phyloP scores from a whole-genome alignment of 2,888 invertebrate species.

The Tethea ocularis region DNA sequence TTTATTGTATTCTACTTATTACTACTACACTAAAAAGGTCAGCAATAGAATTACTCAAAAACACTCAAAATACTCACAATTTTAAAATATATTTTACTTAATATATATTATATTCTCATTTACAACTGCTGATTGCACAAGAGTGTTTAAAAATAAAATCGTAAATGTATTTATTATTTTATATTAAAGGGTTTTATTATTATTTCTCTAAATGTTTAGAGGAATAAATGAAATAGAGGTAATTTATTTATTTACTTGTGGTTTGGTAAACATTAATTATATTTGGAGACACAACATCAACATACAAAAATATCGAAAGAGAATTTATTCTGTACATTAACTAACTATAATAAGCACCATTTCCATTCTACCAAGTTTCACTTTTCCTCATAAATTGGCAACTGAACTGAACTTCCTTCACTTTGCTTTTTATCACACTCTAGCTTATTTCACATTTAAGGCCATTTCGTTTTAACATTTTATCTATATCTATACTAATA shows the following conservation, averaged over 20 bases:
- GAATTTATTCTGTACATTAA: constrained; percentile 82
- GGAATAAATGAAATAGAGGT: not conserved
- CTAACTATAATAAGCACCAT: constrained; percentile 83
- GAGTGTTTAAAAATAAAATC: constrained; percentile 28
- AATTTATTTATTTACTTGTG: constrained; percentile 14
- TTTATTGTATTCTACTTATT: constrained; percentile 40
- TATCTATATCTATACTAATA: no score
- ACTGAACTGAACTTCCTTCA: constrained; percentile 42
- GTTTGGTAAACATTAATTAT: constrained; percentile 16
- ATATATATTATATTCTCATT: constrained; percentile 11
- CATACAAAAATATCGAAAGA: constrained; percentile 75
- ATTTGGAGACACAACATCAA: constrained; percentile 51
- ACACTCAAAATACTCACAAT: constrained; percentile 40
- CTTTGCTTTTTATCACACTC: constrained; percentile 26
- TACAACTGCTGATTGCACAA: constrained; percentile 57
- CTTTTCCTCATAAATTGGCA: constrained; percentile 51
- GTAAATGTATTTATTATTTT: constrained; percentile 8
- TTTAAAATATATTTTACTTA: constrained; percentile 36
- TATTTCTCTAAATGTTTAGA: not conserved
- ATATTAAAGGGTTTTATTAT: not conserved
- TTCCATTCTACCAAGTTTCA: constrained; percentile 65
- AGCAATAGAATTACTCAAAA: constrained; percentile 35
- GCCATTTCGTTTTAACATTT: constrained; percentile 49
- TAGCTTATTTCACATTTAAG: constrained; percentile 54
- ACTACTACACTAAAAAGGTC: constrained; percentile 45